Evolutionary conservation across 2,888 invertebrate genomes (phyloP), one percentile per base, ranked within the genome.

Genomic region (Epirrhoe alternata): DNA sequence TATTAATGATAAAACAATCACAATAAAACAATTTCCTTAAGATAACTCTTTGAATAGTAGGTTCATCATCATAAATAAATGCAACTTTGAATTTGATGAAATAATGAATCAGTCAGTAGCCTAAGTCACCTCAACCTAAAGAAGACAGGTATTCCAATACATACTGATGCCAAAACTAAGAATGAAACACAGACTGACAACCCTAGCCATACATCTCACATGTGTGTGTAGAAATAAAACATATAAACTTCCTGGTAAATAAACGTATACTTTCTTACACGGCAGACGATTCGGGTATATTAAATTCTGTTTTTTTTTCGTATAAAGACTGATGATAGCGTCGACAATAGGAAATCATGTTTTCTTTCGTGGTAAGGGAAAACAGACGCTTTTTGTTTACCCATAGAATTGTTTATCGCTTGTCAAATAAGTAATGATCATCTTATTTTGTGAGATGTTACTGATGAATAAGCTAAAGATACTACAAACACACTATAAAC

Each of bases 161-260:
- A n/a, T n/a, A n/a, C n/a, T n/a, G n/a, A n/a, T n/a, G 3, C 35
- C 51, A 51, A 12, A 49, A 54, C 30, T 12, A 14, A 6, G 12
- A 62, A 5, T 17, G 16, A 54, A 49, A 72, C 71, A 17, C 50
- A 12, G 38, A 45, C 62, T 60, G 60, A 31, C 64, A 60, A 54
- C 69, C 70, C 62, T 68, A 58, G 5, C 77, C 73, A 80, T 79
- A 81, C 79, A 78, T 81, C 80, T 78, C 69, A 71, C 69, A 77
- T 82, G 85, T 86, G 86, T 80, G 85, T 79, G 83, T 80, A 81
- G 80, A 82, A 80, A 85, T 84, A 85, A 86, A 86, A 86, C 84
- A 88, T 84, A 92, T 89, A 90, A 89, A 90, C 89, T 90, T 89
- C 89, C 89, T 86, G 87, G 90, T 91, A 92, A 92, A 90, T 92